phyloP scores from a whole-genome alignment of 2,797 vertebrate species.

The Phoebastria nigripes region DNA sequence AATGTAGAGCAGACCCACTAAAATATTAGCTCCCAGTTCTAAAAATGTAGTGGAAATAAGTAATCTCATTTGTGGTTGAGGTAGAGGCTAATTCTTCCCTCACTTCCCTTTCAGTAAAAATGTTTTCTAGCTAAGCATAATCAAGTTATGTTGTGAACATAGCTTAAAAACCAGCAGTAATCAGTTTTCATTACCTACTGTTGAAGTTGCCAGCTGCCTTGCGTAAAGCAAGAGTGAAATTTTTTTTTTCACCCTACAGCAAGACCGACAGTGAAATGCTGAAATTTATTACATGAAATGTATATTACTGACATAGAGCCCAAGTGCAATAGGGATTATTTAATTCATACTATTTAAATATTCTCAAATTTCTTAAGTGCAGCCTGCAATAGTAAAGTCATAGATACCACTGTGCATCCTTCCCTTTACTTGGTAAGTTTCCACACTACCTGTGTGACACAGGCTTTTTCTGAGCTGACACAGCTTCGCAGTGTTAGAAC shows the following conservation, averaged over 20 bases:
- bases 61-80: background rate
- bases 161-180: background rate
- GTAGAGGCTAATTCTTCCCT: background rate
- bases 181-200: background rate
- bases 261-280: background rate
- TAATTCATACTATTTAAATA: background rate
- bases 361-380: fast-evolving
- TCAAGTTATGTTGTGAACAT: fast-evolving
- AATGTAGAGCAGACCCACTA: background rate
- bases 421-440: fast-evolving
- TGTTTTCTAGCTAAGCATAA: background rate
- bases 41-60: background rate
- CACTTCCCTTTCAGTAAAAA: background rate
- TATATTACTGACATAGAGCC: fast-evolving
- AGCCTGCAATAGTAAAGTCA: background rate
- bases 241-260: background rate
- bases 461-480: fast-evolving
- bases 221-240: background rate
- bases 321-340: background rate
- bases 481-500: fast-evolving
- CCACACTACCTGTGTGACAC: fast-evolving
- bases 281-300: fast-evolving
- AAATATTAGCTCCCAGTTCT: background rate
- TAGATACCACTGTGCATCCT: background rate
- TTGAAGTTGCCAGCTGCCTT: background rate